Percentiles rank a stretch among this genome's conserved stretches.
phyloP scores from a whole-genome alignment of 2,113 vertebrate species.

The Prionailurus bengalensis region DNA sequence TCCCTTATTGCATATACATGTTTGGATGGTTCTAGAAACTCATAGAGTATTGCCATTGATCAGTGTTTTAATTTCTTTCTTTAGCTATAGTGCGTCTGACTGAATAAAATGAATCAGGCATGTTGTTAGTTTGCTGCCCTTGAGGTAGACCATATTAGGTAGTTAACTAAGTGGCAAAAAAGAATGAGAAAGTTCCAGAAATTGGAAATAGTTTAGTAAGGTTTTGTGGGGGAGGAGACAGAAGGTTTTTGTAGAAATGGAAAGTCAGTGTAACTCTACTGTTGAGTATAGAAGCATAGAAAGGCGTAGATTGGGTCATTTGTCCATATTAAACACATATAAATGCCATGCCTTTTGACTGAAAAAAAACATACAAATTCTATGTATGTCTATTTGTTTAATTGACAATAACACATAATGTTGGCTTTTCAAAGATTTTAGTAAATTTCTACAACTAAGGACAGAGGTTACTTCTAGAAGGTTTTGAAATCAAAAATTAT shows the following conservation, averaged over 20 bases:
- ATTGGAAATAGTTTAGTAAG: background rate
- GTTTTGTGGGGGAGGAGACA: background rate
- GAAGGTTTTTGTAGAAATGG: fast-evolving
- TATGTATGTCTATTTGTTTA: background rate
- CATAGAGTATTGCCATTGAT: background rate
- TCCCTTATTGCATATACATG: background rate
- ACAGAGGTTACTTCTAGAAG: background rate
- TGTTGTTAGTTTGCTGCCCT: background rate
- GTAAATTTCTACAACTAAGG: background rate
- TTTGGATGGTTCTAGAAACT: too few relatives aligned
- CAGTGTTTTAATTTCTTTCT: background rate
- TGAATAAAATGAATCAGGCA: background rate
- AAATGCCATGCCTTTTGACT: background rate
- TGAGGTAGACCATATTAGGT: background rate
- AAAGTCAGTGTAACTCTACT: fast-evolving
- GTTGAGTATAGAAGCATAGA: fast-evolving
- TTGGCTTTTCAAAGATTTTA: background rate
- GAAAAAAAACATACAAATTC: background rate
- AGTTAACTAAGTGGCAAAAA: background rate
- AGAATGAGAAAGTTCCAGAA: background rate
- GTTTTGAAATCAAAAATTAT: constrained; percentile 50
- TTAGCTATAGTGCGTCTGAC: background rate
- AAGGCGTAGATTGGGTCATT: background rate
- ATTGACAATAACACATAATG: background rate
- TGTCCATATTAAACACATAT: background rate